A percentile compares a stretch with the other conserved stretches of the same genome.
Conservation (phyloP, 2,797 vertebrate genomes). For the Anabas testudineus region DNA sequence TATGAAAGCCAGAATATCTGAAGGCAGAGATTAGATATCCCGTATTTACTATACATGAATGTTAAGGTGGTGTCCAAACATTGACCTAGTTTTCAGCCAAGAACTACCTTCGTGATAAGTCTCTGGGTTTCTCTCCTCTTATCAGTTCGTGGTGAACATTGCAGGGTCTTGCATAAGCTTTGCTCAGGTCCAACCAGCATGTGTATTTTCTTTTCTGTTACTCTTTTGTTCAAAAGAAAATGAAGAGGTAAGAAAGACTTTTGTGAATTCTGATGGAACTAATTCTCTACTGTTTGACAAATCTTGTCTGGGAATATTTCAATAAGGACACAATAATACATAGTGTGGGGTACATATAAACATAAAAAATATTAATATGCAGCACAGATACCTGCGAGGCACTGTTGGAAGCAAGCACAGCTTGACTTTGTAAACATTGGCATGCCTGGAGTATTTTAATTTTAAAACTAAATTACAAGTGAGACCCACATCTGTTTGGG, state of each 20-base stretch:
- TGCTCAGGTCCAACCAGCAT: conserved; percentile 46
- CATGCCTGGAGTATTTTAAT: conserved; percentile 11
- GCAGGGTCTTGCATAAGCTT: conserved; percentile 79
- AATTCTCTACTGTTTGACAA: conserved; percentile 29
- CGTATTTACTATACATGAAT: conserved; percentile 44
- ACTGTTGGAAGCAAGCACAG: conserved; percentile 20
- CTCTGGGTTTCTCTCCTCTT: conserved; percentile 44
- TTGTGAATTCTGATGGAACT: conserved; percentile 36
- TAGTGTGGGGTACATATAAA: conserved; percentile 45
- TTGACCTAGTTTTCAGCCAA: conserved; percentile 60
- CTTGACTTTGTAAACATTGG: conserved; percentile 26
- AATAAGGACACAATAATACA: conserved; percentile 37
- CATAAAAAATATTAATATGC: conserved; percentile 41
- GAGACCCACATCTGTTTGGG: neutral
- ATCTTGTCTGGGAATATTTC: conserved; percentile 43
- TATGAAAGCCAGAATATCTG: conserved; percentile 36
- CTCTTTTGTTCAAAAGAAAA: conserved; percentile 30
- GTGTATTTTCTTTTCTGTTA: conserved; percentile 21
- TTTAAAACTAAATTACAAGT: conserved; percentile 34
- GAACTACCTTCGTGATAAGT: conserved; percentile 58
- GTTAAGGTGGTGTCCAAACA: conserved; percentile 53
- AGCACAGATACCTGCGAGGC: conserved; percentile 14
- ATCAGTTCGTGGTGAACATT: conserved; percentile 62
- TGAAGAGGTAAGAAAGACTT: conserved; percentile 6
- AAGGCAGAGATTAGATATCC: conserved; percentile 54